phyloP scores from a whole-genome alignment of 2,888 invertebrate species.

The Idaea aversata region DNA sequence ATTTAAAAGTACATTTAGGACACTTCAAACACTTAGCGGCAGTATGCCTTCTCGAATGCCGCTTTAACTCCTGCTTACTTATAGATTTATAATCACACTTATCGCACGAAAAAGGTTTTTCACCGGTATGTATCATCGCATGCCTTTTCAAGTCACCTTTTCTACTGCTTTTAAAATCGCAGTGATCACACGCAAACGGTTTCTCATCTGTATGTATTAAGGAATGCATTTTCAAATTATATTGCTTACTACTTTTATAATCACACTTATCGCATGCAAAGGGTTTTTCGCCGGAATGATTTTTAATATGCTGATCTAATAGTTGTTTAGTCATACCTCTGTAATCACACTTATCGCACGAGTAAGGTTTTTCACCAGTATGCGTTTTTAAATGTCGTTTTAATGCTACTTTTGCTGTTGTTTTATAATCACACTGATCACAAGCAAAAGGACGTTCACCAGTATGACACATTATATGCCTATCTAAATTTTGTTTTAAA shows the following conservation, averaged over 20 bases:
- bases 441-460: slow-evolving; percentile 23
- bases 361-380: slow-evolving; percentile 7
- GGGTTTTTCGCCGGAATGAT: neutral
- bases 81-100: neutral
- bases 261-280: neutral
- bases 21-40: neutral
- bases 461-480: slow-evolving; percentile 21
- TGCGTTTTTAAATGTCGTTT: slow-evolving; percentile 7
- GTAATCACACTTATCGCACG: slow-evolving; percentile 5
- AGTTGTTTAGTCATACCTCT: slow-evolving; percentile 3
- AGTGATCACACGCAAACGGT: slow-evolving; percentile 10
- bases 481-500: slow-evolving; percentile 7
- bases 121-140: neutral
- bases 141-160: neutral
- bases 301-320: slow-evolving; percentile 7
- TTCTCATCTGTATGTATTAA: slow-evolving; percentile 9
- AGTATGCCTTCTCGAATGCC: neutral
- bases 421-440: slow-evolving; percentile 11
- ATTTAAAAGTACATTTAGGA: neutral
- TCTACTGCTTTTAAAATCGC: slow-evolving; percentile 3
- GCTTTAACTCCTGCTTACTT: neutral
- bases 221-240: slow-evolving; percentile 3
- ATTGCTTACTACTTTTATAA: slow-evolving; percentile 5
- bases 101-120: neutral
- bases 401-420: slow-evolving; percentile 4